Evolutionary conservation across 2,113 vertebrate genomes (phyloP), one percentile per base, ranked within the genome.

Genomic region (Labrus mixtus): DNA sequence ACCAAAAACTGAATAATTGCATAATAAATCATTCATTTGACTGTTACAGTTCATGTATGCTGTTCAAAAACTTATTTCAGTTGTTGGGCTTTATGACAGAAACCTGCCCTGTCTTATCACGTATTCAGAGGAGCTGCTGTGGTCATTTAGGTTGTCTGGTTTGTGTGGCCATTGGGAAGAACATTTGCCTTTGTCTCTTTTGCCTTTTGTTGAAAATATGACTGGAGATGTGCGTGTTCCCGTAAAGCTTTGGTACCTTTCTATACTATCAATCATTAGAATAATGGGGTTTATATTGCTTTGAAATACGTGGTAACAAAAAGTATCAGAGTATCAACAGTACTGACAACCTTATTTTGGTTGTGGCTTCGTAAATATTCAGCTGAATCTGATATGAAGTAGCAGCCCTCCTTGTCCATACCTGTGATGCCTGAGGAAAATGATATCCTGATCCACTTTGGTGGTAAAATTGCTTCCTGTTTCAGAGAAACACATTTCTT

Each of bases 381-480:
- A 50, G 19, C 8, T 7, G 63, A 25, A 10, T 60, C 10, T 10
- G 10, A 8, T 46, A 19, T 67, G 20, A 33, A 51, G 56, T 12
- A 19, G 12, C n/a, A 41, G 50, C 22, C 4, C 56, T 67, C 29
- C 16, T 33, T 62, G 23, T 53, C 33, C 45, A 46, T 6, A 46
- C 13, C 13, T 46, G 45, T 16, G 15, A 33, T 10, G 43, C 39
- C 17, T 37, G 55, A 70, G 25, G 51, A 77, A 69, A 78, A 78
- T 10, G 12, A 22, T 73, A 61, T 60, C 51, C 68, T 10, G 0
- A 73, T 15, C 67, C 57, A 59, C 79, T 73, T 55, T 36, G 76
- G 11, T 36, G 76, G 11, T 45, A 23, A 76, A 65, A 78, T 70
- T 76, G 39, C 74, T 75, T 79, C 64, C 71, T 68, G 72, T 83